Evolutionary conservation across 2,888 invertebrate genomes (phyloP), one percentile per base, ranked within the genome.

Genomic region (Linnaemya tessellans): DNA sequence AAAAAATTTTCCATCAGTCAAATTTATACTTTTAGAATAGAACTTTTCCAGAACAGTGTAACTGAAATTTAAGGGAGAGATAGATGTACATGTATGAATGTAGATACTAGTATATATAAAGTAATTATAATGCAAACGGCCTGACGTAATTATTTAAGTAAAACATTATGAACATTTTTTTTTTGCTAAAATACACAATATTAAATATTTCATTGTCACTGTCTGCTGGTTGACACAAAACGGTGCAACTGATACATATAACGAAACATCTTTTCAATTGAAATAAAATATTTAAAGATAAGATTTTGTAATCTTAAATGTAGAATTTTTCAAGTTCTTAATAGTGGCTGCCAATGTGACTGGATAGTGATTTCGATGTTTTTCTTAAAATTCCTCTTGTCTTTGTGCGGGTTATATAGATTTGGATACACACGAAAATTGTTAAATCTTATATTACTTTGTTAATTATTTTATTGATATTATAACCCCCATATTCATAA

Each of bases 121-220:
- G 22, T 65, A 80, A 74, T 70, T 75, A 70, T 30, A 64, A 70
- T 18, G 71, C 13, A 71, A 71, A 54, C 65, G 30, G 56, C 58
- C 80, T 80, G 84, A 75, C 64, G 80, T 77, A 80, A 84, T 84
- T 80, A 51, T 64, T 80, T 75, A 60, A 64, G 64, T 65, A 35
- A 51, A 68, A 68, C 22, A 73, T 60, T 22, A 64, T 46, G 9
- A 73, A 62, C 43, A 64, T 41, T 3, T 41, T 38, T 79, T n/a
- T 25, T 79, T 82, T 49, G 41, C 54, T 75, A 46, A 74, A 79
- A 70, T 74, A 75, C 56, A 84, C 56, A 74, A 64, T 73, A 74
- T 74, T 70, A 64, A 79, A 68, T 64, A 84, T 77, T 83, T 83
- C 58, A 71, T 78, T 83, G 77, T 78, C 71, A 74, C 41, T 43